A percentile compares a stretch with the other conserved stretches of the same genome.
These are phyloP conservation scores for Baryphthengus martii DNA, from an alignment of 2,113 vertebrate genomes.

Conservation along the genomic window DNA sequence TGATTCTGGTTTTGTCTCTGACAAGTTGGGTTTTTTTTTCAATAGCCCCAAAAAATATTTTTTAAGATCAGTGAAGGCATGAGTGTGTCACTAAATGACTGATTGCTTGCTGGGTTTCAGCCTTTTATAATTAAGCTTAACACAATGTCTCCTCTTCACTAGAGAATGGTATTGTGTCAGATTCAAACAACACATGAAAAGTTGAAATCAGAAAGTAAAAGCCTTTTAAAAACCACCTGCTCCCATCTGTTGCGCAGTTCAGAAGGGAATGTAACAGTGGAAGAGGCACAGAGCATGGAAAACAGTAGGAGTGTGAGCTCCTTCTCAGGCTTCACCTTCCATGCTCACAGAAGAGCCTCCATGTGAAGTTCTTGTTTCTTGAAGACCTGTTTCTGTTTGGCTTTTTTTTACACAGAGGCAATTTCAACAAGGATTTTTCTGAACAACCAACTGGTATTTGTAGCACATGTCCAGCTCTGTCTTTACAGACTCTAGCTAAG, in stretches of 20 bases:
- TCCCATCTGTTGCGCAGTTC: constrained; percentile 40
- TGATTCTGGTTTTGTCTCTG: constrained; percentile 27
- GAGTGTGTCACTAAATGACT: constrained; percentile 72
- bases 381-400: neutral
- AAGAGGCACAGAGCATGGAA: neutral
- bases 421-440: neutral
- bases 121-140: constrained; percentile 78
- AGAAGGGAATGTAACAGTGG: neutral
- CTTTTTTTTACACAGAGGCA: neutral
- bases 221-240: constrained; percentile 39
- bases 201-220: constrained; percentile 56
- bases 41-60: constrained; percentile 60
- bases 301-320: neutral
- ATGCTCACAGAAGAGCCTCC: neutral
- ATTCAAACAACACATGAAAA: constrained; percentile 67
- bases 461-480: neutral
- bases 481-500: neutral
- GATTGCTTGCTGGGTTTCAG: constrained; percentile 71
- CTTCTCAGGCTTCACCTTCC: neutral
- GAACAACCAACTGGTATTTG: neutral
- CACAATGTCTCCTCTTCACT: constrained; percentile 63
- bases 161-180: constrained; percentile 61
- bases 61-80: constrained; percentile 67
- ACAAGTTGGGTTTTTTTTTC: constrained; percentile 32
- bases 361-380: neutral